Conservation (phyloP, 2,113 vertebrate genomes). For the Phylloscopus trochiloides region DNA sequence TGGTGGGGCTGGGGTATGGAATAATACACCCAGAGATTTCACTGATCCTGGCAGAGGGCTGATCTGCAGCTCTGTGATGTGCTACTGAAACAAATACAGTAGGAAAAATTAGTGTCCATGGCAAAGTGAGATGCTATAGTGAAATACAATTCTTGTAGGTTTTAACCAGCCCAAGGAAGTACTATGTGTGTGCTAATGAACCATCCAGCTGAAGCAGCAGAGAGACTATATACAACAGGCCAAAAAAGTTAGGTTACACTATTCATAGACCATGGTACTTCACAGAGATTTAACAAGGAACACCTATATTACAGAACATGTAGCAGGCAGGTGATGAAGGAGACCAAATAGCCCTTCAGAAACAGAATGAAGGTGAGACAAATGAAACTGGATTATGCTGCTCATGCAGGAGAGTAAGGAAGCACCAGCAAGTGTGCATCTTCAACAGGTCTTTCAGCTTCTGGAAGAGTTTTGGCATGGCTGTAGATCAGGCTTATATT, state of each 20-base stretch:
- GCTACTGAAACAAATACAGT: rapidly evolving
- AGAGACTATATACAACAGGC: not conserved
- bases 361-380: not conserved
- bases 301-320: not conserved
- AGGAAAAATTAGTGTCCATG: not conserved
- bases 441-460: not conserved
- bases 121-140: not conserved
- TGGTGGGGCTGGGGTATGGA: rapidly evolving
- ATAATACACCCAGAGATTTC: not conserved
- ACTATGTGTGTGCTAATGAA: not conserved
- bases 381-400: not conserved
- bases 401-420: not conserved
- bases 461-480: not conserved
- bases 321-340: not conserved
- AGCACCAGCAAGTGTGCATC: rapidly evolving
- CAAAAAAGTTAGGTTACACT: not conserved
- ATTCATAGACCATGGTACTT: not conserved
- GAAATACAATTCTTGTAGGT: not conserved
- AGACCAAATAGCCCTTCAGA: not conserved
- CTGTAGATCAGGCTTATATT: not conserved
- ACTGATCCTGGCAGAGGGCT: not conserved
- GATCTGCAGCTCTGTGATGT: not conserved
- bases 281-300: not conserved
- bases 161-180: not conserved
- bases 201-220: not conserved